These are phyloP conservation scores for Cataglyphis altisquamis DNA, from an alignment of 2,888 invertebrate species.

Conservation along the genomic window DNA sequence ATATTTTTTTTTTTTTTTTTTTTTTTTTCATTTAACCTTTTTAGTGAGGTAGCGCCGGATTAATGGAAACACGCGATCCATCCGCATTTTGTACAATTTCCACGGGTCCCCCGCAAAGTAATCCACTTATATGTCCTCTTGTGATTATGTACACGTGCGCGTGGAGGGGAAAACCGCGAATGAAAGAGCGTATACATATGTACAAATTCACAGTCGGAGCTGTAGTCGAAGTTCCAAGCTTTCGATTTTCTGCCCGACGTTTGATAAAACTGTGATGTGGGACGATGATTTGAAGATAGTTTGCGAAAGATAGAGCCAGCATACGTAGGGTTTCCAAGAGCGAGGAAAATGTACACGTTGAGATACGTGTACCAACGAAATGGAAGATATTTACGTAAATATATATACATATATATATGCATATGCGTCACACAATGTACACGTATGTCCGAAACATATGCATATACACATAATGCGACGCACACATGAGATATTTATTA, in stretches of 20 bases:
- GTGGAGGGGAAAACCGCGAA: constrained; percentile 22
- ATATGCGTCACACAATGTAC: constrained; percentile 62
- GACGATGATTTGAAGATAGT: constrained; percentile 56
- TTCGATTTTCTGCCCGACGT: constrained; percentile 56
- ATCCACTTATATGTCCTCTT: constrained; percentile 42
- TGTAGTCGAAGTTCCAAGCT: constrained; percentile 32
- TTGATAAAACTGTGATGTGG: constrained; percentile 41
- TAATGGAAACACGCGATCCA: constrained; percentile 48
- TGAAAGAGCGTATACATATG: constrained; percentile 48
- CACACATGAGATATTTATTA: constrained; percentile 64
- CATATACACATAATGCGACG: constrained; percentile 66
- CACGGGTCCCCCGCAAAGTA: constrained; percentile 37
- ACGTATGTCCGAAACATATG: constrained; percentile 62
- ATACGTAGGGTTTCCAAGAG: constrained; percentile 30
- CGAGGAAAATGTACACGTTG: constrained; percentile 34
- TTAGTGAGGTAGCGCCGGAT: constrained; percentile 66
- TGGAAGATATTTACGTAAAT: constrained; percentile 50
- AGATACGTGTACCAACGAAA: constrained; percentile 32
- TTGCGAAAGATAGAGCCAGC: constrained; percentile 29
- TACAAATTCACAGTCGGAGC: constrained; percentile 55
- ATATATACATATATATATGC: constrained; percentile 75
- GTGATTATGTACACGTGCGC: constrained; percentile 49
- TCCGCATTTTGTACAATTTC: constrained; percentile 66
- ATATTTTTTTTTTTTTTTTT: constrained; percentile 15
- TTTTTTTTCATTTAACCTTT: constrained; percentile 25